phyloP scores from a whole-genome alignment of 2,888 invertebrate species.

The Xestia sexstrigata region DNA sequence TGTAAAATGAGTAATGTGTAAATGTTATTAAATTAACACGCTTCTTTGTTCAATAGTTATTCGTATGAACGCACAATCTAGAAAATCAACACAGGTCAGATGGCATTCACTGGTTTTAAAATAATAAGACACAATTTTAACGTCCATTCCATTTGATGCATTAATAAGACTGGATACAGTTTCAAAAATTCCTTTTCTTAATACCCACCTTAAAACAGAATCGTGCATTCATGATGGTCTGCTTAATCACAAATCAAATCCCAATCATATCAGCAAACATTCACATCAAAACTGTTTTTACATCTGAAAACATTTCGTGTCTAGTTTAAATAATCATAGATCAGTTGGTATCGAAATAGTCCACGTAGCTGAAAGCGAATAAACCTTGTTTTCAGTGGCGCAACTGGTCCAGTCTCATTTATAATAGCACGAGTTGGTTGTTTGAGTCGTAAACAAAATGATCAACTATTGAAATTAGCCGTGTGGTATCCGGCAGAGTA shows the following conservation, averaged over 20 bases:
- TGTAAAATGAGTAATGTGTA: not conserved
- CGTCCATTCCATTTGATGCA: not conserved
- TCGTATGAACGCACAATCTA: not conserved
- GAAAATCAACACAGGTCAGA: not conserved
- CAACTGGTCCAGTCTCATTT: conserved; percentile 42
- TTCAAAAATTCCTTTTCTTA: not conserved
- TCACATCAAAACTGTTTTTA: conserved; percentile 1
- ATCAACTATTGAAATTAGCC: too few species aligned
- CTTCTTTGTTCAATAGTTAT: not conserved
- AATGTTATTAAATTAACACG: conserved; percentile 23
- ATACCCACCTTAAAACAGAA: not conserved
- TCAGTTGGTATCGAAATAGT: conserved; percentile 22
- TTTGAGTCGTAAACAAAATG: conserved; percentile 39
- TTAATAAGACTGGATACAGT: not conserved
- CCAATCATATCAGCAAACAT: not conserved
- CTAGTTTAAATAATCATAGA: conserved; percentile 4
- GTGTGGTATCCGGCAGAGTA: too few species aligned
- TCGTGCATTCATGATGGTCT: too few species aligned
- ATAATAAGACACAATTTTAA: not conserved
- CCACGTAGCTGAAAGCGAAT: conserved; percentile 5
- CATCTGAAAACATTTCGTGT: not conserved
- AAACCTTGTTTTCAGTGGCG: conserved; percentile 24
- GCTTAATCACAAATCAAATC: not conserved
- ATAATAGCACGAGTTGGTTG: conserved; percentile 6
- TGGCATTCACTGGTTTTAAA: not conserved